A percentile compares a stretch with the other conserved stretches of the same genome.
phyloP scores from a whole-genome alignment of 2,797 vertebrate species.

The Echeneis naucrates region DNA sequence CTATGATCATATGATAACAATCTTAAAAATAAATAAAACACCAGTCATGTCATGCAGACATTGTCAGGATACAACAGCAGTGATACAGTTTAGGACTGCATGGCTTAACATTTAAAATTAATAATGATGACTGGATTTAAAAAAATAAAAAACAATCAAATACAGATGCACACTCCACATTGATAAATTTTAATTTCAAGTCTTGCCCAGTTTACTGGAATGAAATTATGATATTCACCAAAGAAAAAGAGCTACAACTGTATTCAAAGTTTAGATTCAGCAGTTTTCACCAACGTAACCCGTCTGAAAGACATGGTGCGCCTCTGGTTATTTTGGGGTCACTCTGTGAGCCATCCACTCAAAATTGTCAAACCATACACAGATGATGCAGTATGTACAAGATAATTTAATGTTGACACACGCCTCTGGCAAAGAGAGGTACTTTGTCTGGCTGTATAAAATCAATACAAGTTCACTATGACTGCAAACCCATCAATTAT shows the following conservation, averaged over 20 bases:
- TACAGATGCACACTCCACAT: neutral
- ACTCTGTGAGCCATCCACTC: constrained; percentile 33
- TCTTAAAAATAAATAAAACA: constrained; percentile 17
- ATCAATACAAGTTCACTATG: constrained; percentile 4
- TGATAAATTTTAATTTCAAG: neutral
- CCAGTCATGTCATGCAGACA: neutral
- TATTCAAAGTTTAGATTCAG: constrained; percentile 7
- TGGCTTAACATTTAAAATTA: neutral
- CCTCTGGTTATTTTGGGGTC: constrained; percentile 21
- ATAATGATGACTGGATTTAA: neutral
- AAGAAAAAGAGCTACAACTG: neutral
- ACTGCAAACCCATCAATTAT: constrained; percentile 18
- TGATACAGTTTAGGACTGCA: too few species aligned
- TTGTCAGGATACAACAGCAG: neutral
- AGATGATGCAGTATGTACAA: constrained; percentile 6
- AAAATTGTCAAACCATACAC: constrained; percentile 41
- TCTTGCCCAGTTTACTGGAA: neutral
- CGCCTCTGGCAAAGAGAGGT: constrained; percentile 16
- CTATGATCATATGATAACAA: neutral
- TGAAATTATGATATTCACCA: constrained; percentile 8
- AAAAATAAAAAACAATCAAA: constrained; percentile 2
- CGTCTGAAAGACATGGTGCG: neutral
- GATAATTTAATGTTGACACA: constrained; percentile 32
- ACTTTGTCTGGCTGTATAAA: constrained; percentile 12
- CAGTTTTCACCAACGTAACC: constrained; percentile 11